Conservation (phyloP, 2,797 vertebrate species). For the Bradypus variegatus region DNA sequence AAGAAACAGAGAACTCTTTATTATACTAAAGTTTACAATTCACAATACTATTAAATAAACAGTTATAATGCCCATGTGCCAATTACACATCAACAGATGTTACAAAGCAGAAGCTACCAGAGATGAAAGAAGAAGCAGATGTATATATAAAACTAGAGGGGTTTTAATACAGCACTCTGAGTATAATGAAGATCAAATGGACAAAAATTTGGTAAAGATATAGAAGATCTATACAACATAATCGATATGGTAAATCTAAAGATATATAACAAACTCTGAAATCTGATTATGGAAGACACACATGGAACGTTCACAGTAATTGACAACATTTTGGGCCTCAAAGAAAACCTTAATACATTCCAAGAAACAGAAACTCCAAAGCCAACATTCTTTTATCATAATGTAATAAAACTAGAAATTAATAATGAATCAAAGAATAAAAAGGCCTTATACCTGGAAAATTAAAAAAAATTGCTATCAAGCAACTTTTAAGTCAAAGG, state of each 20-base stretch:
- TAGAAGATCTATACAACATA: neutral
- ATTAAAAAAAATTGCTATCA: neutral
- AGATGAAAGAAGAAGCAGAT: neutral
- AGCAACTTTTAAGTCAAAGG: neutral
- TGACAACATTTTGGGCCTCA: neutral
- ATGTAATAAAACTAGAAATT: neutral
- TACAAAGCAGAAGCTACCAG: neutral
- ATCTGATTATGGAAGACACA: neutral
- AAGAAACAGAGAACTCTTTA: neutral
- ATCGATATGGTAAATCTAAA: neutral
- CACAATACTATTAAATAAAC: neutral
- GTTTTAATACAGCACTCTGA: neutral
- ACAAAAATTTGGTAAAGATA: neutral
- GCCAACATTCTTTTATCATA: neutral
- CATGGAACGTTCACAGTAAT: neutral
- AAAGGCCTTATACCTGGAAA: neutral
- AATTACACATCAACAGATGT: neutral
- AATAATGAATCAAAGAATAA: neutral
- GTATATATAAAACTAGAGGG: neutral
- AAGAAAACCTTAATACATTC: neutral
- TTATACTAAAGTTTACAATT: neutral
- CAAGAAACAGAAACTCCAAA: neutral
- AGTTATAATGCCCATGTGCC: neutral
- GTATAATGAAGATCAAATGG: neutral
- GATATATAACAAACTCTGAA: neutral